Base-by-base conservation (phyloP, 2,888 invertebrate genomes). In the Hypercompe scribonia region DNA sequence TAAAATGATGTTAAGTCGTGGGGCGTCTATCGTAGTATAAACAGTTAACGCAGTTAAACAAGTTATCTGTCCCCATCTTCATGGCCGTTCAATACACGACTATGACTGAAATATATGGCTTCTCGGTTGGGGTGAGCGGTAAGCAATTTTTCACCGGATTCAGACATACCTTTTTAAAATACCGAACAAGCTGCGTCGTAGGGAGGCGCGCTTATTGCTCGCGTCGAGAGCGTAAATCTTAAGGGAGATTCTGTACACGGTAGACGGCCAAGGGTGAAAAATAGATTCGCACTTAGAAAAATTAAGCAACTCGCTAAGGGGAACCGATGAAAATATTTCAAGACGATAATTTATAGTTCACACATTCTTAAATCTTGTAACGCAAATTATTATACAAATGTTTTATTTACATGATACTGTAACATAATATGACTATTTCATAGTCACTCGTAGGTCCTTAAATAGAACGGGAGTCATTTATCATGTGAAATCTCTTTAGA, bases 131-230 rank as follows among this genome's bases (percentile, higher is more conserved):
- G 90, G 88, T 86, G 90, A 90, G 87, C 86, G 87, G 88, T 82
- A 91, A 89, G 94, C 90, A 91, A 95, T 95, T 94, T 95, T 94
- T 95, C 93, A 94, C 91, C 82, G 87, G 90, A 93, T 93, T 91
- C 92, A 90, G 91, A 90, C 90, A 87, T 92, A 91, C 90, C 91
- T 94, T 91, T 95, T 95, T 94, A 94, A 95, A 95, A 93, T 93
- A 93, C 89, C 90, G 89, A 91, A 90, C 89, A 90, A 90, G 87
- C 90, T 90, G 87, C 89, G 87, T 81, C 73, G 84, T 83, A 89
- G 88, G 89, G 89, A 89, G 89, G 90, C 90, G 78, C 89, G 91
- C 92, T 93, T 93, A 94, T 93, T 93, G 93, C 91, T 89, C 90
- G 91, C 92, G 91, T 91, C 89, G 90, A 86, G 86, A 86, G 88